Evolutionary conservation across 2,888 invertebrate species (phyloP), one percentile per base, ranked within the genome.

Genomic region (Noctuana brunneofusca): DNA sequence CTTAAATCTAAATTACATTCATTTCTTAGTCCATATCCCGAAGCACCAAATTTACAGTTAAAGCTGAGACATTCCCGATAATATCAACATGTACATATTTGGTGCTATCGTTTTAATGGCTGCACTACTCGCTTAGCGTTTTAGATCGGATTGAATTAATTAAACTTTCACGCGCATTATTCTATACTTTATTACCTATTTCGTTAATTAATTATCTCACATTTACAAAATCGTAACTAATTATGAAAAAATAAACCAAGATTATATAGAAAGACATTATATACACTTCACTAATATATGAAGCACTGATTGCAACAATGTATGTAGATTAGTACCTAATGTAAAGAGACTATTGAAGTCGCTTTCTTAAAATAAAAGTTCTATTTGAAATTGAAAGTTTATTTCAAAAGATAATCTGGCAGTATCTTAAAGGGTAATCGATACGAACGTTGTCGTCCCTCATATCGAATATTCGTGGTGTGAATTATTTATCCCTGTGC

Each of bases 401-500:
- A 59, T 59, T 59, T 30, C 3, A 20, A 20, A 5, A 52, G 52
- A 65, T 64, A 50, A 65, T 60, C 54, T 41, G 35, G 55, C 43
- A 66, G 66, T 68, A 67, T 58, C 65, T 66, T 64, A 66, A 69
- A 70, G 68, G 69, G 69, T 65, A 66, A 46, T 57, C 58, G 65
- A 66, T 64, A 68, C 69, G 65, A 60, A 64, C 65, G 54, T 72
- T 80, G 81, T 83, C 80, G 73, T 71, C 69, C 71, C 71, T 76
- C 68, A 76, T 81, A 83, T 84, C 80, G 77, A 80, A 80, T 77
- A 74, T 72, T 70, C 73, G 71, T 73, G 73, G 65, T 58, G 70
- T 78, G 79, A 79, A 83, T 82, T 75, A 84, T 83, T 84, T 73
- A 74, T 69, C 67, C 69, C 80, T 66, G 46, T 68, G 70, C 64